Conservation (phyloP, 2,797 vertebrate genomes). For the Morelia viridis region DNA sequence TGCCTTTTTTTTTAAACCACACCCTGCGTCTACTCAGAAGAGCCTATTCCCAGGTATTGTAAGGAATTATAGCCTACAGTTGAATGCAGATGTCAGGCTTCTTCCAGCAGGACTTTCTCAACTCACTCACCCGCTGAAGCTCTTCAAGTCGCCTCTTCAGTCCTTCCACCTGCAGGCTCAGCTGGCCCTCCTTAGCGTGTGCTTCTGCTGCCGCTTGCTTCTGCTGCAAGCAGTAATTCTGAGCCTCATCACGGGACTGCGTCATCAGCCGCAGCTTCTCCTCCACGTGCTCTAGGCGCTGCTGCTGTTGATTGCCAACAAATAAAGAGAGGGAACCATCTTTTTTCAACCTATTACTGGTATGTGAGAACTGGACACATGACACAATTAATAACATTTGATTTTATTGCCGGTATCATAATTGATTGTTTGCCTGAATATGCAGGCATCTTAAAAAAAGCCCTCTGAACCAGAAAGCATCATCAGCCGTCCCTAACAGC, state of each 20-base stretch:
- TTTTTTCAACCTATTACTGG: background rate
- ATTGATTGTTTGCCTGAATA: background rate
- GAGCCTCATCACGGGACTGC: conserved; percentile 86
- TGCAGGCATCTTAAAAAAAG: too few species aligned
- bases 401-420: background rate
- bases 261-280: conserved; percentile 85
- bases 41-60: background rate
- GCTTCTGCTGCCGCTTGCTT: conserved; percentile 82
- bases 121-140: conserved; percentile 84
- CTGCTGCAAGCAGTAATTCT: conserved; percentile 84
- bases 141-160: conserved; percentile 82
- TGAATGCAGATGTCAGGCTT: background rate
- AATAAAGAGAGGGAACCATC: background rate
- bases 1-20: background rate
- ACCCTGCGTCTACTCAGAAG: background rate
- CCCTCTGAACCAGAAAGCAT: background rate
- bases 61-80: too few species aligned
- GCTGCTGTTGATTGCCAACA: conserved; percentile 75
- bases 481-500: background rate
- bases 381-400: background rate
- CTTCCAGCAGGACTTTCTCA: background rate
- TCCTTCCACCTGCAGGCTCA: conserved; percentile 78
- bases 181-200: conserved; percentile 80
- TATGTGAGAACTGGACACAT: background rate
- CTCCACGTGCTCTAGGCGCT: conserved; percentile 79